A percentile compares a stretch with the other conserved stretches of the same genome.
These are phyloP conservation scores for Sebastes diploproa DNA, from an alignment of 2,797 vertebrate genomes.

Conservation along the genomic window DNA sequence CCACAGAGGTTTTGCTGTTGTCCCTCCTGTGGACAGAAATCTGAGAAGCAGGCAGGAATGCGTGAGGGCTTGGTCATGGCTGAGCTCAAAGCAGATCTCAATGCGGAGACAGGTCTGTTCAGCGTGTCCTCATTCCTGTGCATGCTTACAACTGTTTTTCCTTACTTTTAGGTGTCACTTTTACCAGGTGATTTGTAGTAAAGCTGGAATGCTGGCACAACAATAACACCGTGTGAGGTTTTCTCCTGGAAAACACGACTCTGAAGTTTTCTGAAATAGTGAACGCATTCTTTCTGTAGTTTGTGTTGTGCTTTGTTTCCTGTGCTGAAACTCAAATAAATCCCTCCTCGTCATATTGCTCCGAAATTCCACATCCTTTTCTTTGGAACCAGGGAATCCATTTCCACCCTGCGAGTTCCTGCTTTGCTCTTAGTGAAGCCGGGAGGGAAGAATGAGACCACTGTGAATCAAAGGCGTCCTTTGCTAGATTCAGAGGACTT, in stretches of 20 bases:
- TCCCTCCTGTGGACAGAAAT: constrained; percentile 73
- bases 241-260: background rate
- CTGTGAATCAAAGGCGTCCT: constrained; percentile 48
- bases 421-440: constrained; percentile 32
- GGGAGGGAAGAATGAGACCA: constrained; percentile 56
- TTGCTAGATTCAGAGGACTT: constrained; percentile 40
- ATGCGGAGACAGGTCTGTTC: constrained; percentile 74
- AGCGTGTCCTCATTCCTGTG: constrained; percentile 73
- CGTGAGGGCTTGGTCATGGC: constrained; percentile 62
- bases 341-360: constrained; percentile 47
- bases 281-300: constrained; percentile 17
- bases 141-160: constrained; percentile 53
- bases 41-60: constrained; percentile 75
- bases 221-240: constrained; percentile 1
- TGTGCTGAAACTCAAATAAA: constrained; percentile 45
- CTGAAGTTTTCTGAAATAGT: background rate
- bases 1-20: constrained; percentile 53
- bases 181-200: constrained; percentile 19
- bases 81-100: constrained; percentile 53
- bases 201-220: constrained; percentile 41
- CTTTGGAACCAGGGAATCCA: constrained; percentile 65
- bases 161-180: constrained; percentile 29
- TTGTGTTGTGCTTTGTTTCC: constrained; percentile 52
- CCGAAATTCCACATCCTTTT: constrained; percentile 73
- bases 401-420: constrained; percentile 73